Percentiles rank a stretch among this genome's conserved stretches.
phyloP scores from a whole-genome alignment of 2,797 vertebrate genomes.

The Bovichtus diacanthus region DNA sequence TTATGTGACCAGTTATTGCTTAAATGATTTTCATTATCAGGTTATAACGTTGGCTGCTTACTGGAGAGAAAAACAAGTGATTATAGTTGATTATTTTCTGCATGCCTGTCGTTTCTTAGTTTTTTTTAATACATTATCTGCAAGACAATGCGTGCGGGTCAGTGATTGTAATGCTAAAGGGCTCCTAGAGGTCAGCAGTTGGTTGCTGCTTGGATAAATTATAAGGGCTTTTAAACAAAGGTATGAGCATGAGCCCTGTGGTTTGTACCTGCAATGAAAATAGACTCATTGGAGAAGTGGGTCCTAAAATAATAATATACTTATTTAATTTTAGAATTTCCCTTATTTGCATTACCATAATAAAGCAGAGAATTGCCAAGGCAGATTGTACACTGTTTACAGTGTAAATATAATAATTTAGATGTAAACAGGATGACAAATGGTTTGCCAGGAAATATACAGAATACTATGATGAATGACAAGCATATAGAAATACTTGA shows the following conservation, averaged over 20 bases:
- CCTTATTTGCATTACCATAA: neutral
- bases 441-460: neutral
- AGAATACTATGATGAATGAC: neutral
- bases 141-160: neutral
- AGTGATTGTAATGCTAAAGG: neutral
- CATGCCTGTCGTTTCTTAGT: neutral
- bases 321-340: no score
- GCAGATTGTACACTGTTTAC: no score
- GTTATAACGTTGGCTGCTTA: neutral
- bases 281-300: neutral
- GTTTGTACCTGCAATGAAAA: neutral
- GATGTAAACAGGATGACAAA: neutral
- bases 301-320: neutral
- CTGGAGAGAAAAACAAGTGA: neutral
- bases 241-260: neutral
- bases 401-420: neutral
- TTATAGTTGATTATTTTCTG: neutral
- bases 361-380: neutral
- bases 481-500: neutral
- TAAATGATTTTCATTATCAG: slow-evolving; percentile 9
- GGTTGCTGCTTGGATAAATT: slow-evolving; percentile 3
- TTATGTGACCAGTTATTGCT: slow-evolving; percentile 9
- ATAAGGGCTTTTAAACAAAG: neutral
- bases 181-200: slow-evolving; percentile 10
- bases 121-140: neutral